Evolutionary conservation across 2,797 vertebrate genomes (phyloP).

Genomic region (Lepus oiostolus): DNA sequence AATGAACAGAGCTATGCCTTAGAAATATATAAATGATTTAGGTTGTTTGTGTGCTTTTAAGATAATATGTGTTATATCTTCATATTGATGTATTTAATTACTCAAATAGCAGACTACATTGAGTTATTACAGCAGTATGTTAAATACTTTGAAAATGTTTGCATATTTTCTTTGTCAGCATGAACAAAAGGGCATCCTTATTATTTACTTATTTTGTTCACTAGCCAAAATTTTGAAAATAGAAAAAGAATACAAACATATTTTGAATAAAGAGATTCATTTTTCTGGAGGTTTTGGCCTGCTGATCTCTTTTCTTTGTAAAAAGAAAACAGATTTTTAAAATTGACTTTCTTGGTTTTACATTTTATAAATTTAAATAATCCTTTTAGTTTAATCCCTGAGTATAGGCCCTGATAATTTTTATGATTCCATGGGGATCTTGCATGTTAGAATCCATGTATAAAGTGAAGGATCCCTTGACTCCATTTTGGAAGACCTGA

Average conservation of each 20-base stretch:
- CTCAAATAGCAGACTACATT: neutral
- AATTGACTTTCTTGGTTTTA: neutral
- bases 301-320: neutral
- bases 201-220: neutral
- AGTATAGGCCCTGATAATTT: neutral
- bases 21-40: neutral
- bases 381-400: neutral
- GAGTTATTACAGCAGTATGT: constrained; percentile 4
- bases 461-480: no score
- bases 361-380: constrained; percentile 24
- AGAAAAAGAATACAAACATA: neutral
- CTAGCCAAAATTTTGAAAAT: neutral
- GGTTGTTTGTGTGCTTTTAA: constrained; percentile 14
- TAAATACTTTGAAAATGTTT: neutral
- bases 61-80: neutral
- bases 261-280: constrained; percentile 10
- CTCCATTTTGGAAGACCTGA: no score
- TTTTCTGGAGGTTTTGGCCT: neutral
- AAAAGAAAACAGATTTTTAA: constrained; percentile 6
- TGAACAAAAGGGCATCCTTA: neutral
- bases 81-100: neutral
- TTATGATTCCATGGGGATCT: no score
- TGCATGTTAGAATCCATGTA: no score
- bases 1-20: neutral
- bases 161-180: neutral